Base-by-base conservation (phyloP, 2,113 vertebrate genomes). In the Calyptommatus sinebrachiatus region DNA sequence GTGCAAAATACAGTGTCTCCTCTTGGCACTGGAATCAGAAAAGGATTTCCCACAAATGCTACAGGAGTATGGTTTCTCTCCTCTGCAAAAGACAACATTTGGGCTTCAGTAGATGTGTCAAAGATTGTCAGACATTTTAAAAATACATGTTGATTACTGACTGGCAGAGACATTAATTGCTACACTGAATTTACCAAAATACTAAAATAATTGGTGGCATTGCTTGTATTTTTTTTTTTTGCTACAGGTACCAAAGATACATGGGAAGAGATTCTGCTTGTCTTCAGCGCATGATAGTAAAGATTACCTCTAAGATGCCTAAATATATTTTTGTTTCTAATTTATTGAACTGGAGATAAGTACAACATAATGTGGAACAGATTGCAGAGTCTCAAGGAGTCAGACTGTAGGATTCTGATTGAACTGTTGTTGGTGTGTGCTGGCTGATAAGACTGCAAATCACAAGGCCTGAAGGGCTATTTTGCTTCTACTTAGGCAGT, bases 1-100 rank as follows among this genome's bases (percentile, higher is more conserved):
- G 91, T 99, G 98, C 1, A 98, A 96, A 63, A 96, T 94, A 26
- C 96, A 96, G 5, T 99, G 98, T 67, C 98, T 96, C 73, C 98
- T 94, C 79, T 96, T 96, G 4, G 98, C 97, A 31, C 98, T 99
- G 71, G 97, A 95, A 90, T 99, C 98, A 0, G 97, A 97, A 92
- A 99, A 99, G 10, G 96, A 96, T 86, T 99, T 99, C 83, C 95
- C 94, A 29, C 98, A 99, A 88, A 96, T 90, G 84, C 88, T 90
- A 87, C 98, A 99, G 5, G 93, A 85, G 76, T 97, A 99, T 1
- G 98, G 98, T 90, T 99, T 99, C 91, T 99, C 98, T 71, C 98
- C 98, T 91, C 98, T 99, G 91, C 21, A 92, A 89, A 84, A 76
- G 70, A 90, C 9, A 41, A 70, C n/a, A 62, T 48, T 48, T 74